Evolutionary conservation across 1,140 invertebrate species (phyloP).

Genomic region (Trichomalopsis sarcophagae): DNA sequence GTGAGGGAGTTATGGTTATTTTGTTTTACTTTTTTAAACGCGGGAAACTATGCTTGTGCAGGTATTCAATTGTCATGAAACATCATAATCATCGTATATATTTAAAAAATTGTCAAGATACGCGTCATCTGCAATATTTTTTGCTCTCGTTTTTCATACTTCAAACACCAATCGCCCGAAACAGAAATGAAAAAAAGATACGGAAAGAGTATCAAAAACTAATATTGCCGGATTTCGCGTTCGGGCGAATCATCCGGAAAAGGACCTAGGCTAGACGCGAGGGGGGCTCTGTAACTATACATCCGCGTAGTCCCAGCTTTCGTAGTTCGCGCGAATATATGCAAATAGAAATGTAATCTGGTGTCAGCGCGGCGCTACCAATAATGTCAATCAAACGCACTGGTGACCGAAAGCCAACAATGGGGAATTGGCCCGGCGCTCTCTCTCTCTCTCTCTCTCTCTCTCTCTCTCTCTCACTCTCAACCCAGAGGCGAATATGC

Average conservation of each 20-base stretch:
- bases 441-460: background rate
- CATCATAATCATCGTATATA: too few species aligned
- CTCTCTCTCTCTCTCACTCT: constrained; percentile 1
- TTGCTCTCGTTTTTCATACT: background rate
- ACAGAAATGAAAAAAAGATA: background rate
- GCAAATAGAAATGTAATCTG: constrained; percentile 77
- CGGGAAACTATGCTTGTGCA: too few species aligned
- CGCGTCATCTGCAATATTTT: background rate
- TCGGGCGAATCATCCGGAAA: background rate
- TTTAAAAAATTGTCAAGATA: background rate
- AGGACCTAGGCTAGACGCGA: constrained; percentile 6
- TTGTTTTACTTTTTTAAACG: background rate
- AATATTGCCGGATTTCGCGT: constrained; percentile 18
- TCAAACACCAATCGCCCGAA: background rate
- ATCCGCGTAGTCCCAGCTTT: too few species aligned
- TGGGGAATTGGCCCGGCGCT: constrained; percentile 69
- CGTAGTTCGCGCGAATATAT: constrained; percentile 67
- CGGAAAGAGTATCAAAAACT: background rate
- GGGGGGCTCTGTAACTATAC: constrained; percentile 49
- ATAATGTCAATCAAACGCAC: constrained; percentile 76
- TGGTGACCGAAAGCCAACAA: constrained; percentile 73
- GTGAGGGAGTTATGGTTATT: background rate
- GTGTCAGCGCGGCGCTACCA: constrained; percentile 72
- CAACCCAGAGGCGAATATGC: constrained; percentile 73
- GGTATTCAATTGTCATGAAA: too few species aligned